Conservation (phyloP, 2,888 invertebrate genomes). For the Congeria kusceri region DNA sequence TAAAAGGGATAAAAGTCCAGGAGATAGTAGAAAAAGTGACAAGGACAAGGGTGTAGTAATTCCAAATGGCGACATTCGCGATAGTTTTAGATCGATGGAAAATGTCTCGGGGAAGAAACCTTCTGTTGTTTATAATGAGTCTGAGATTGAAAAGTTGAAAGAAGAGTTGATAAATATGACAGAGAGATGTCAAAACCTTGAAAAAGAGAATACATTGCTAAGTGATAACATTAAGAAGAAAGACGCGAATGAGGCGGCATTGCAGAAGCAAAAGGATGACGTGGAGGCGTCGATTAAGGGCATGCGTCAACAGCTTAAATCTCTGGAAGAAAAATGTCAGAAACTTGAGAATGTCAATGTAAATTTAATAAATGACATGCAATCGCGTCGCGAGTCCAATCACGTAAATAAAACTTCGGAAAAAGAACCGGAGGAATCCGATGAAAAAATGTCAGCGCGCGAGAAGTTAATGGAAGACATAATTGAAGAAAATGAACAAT, state of each 20-base stretch:
- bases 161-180: slow-evolving; percentile 71
- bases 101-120: background rate
- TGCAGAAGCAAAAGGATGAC: slow-evolving; percentile 62
- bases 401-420: slow-evolving; percentile 7
- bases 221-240: slow-evolving; percentile 79
- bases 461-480: slow-evolving; percentile 72
- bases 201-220: slow-evolving; percentile 68
- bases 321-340: slow-evolving; percentile 66
- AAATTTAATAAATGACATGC: slow-evolving; percentile 53
- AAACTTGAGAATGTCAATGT: slow-evolving; percentile 72
- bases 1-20: slow-evolving; percentile 13
- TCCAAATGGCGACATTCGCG: slow-evolving; percentile 27
- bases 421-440: slow-evolving; percentile 60
- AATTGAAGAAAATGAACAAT: slow-evolving; percentile 77
- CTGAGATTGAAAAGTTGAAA: slow-evolving; percentile 90
- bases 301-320: slow-evolving; percentile 68
- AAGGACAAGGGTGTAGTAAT: slow-evolving; percentile 11
- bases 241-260: slow-evolving; percentile 38
- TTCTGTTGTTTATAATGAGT: slow-evolving; percentile 17
- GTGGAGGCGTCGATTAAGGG: slow-evolving; percentile 86
- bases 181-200: slow-evolving; percentile 67
- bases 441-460: slow-evolving; percentile 63
- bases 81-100: background rate
- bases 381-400: slow-evolving; percentile 47
- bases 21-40: slow-evolving; percentile 19